Conservation (phyloP, 92 coral and sea anemone genomes). For the Hydrozoanthus gracilis region DNA sequence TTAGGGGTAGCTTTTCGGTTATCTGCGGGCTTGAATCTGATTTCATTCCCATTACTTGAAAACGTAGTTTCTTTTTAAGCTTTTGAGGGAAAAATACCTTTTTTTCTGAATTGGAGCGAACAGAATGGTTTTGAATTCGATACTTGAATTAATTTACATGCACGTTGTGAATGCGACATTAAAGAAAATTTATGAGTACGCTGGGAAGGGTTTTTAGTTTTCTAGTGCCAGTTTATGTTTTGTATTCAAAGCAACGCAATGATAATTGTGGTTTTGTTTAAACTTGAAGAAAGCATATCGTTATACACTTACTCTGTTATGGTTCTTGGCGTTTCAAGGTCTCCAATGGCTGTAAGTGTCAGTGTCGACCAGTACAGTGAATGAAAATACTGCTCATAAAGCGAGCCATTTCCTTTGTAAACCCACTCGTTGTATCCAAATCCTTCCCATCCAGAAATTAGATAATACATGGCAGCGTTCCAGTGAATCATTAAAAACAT, state of each 20-base stretch:
- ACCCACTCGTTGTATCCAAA: slow-evolving; percentile 93
- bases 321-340: slow-evolving; percentile 88
- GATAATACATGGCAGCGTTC: slow-evolving; percentile 92
- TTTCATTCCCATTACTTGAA: background rate
- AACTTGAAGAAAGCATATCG: background rate
- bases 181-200: background rate
- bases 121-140: background rate
- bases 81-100: background rate
- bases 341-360: slow-evolving; percentile 95
- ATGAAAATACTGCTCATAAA: slow-evolving; percentile 89
- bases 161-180: background rate
- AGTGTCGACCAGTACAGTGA: slow-evolving; percentile 96
- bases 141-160: background rate
- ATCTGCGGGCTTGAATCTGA: background rate
- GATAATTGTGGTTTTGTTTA: background rate
- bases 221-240: background rate
- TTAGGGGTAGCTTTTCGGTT: background rate
- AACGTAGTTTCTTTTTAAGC: background rate
- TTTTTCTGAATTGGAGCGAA: background rate
- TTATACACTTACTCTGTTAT: slow-evolving; percentile 84
- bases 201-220: background rate
- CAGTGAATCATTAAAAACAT: slow-evolving; percentile 96
- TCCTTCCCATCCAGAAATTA: slow-evolving; percentile 94
- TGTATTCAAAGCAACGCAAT: background rate
- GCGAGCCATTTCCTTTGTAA: slow-evolving; percentile 90